Base-by-base conservation (phyloP, 2,888 invertebrate species). In the Leptinotarsa rubiginosa region DNA sequence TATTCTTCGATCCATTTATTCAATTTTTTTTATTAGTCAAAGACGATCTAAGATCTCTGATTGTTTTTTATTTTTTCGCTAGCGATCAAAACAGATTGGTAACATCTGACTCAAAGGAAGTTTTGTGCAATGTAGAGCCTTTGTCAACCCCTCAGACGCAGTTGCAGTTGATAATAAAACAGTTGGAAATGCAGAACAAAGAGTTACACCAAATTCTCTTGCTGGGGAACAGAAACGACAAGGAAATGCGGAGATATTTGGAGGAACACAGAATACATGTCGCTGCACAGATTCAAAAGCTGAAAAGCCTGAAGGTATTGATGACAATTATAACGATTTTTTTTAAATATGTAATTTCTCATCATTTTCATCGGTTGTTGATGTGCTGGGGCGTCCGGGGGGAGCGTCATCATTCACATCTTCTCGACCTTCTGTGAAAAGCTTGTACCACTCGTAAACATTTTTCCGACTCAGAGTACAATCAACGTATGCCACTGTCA, bases 101-200 rank as follows among this genome's bases (percentile, higher is more conserved):
- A 47, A 72, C 75, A 5, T 78, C 83, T 41, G 78, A 76, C 67
- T 82, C 80, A 1, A 77, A 77, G 41, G 81, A 82, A n/a, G 76
- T 77, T 50, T 70, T 82, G 15, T 80, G 79, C 72, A 81, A 84
- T 67, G 78, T 84, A 49, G 83, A 83, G 71, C 85, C 88, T 0
- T 77, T 85, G 65, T 88, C 86, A 15, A 91, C 91, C 78, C 92
- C 92, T 0, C 89, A 91, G 20, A 86, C 88, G 20, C 91, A 94
- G 83, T 85, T 95, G 65, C 92, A 94, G 81, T 91, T 92, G 82
- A 92, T 94, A 78, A 94, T 95, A 68, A 89, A 88, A 75, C 92
- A 94, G 82, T 87, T 95, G 76, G 94, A 95, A 87, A 89, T 91
- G 59, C 92, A 93, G 84, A 93, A 92, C 81, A 90, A 91, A 79